Evolutionary conservation across 2,113 vertebrate genomes (phyloP), one percentile per base, ranked within the genome.

Genomic region (Puma concolor): DNA sequence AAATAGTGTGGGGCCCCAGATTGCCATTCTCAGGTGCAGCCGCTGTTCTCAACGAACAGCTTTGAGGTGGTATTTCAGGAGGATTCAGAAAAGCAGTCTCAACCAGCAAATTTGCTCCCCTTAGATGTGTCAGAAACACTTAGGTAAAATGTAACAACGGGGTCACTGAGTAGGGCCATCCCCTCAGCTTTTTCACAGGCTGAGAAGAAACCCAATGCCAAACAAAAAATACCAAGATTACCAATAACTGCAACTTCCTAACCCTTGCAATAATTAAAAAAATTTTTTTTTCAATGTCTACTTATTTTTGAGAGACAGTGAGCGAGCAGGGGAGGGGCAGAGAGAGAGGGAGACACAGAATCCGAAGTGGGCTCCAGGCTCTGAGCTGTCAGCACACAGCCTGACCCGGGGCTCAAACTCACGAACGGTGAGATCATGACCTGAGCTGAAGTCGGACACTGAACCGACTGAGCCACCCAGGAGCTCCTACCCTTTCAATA

Each of bases 81-180:
- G 79, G 84, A 71, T 38, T 90, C 60, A 64, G 69, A 38, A 60
- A 54, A 81, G 50, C 27, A 9, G 27, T n/a, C 41, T 92, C 54
- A 31, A 6, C 44, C 60, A 17, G 17, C n/a, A 91, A 69, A 21
- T n/a, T 8, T 50, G 66, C 54, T 91, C 64, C 81, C 57, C 76
- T 88, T 57, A 69, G 16, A 48, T 29, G 36, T 3, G 33, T 63
- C 17, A 48, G 44, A 94, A 74, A 71, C 36, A 64, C 60, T 50
- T 23, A 84, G n/a, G 52, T 38, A 50, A 57, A 63, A 91, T n/a
- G 69, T 74, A 60, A 72, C 14, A 21, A 44, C 10, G 36, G 16
- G 6, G 3, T 38, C 31, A n/a, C 31, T 21, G 10, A 64, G n/a
- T 1, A 3, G 5, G 7, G 23, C 19, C 4, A 38, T 21, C 21